Conservation (phyloP, 2,113 vertebrate genomes). For the Coturnix japonica region DNA sequence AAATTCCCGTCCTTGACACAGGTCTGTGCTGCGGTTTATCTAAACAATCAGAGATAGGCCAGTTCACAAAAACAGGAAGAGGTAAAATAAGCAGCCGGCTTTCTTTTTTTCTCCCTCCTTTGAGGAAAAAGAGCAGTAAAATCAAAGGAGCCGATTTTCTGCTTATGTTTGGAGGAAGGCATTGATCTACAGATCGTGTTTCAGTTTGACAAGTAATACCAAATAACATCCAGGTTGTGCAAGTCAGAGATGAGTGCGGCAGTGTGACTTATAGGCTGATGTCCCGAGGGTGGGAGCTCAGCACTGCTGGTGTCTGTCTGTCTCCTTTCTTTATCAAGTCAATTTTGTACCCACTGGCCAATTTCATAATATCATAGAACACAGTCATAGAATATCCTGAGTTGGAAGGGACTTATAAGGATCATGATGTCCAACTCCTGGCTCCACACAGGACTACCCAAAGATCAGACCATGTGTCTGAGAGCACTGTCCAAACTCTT, state of each 20-base stretch:
- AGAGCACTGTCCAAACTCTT: too few relatives aligned
- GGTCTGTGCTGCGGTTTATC: neutral
- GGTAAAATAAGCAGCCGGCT: conserved; percentile 11
- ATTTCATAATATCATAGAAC: neutral
- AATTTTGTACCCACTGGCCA: neutral
- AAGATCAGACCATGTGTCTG: too few relatives aligned
- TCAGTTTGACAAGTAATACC: conserved; percentile 14
- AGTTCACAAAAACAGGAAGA: neutral
- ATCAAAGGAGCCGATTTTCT: conserved; percentile 23
- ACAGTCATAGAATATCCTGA: too few relatives aligned
- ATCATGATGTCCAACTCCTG: too few relatives aligned
- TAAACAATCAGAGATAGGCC: neutral
- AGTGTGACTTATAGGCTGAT: neutral
- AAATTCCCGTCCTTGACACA: neutral
- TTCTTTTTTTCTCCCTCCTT: neutral
- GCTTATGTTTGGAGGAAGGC: neutral
- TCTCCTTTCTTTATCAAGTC: neutral
- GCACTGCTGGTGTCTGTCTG: neutral
- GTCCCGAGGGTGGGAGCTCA: neutral
- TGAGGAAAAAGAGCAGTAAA: neutral
- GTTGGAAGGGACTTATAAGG: too few relatives aligned
- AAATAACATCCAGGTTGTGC: neutral
- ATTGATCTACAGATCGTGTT: neutral
- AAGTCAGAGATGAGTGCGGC: neutral
- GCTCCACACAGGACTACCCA: too few relatives aligned